These are phyloP conservation scores for Lepidocolaptes lacrymiger DNA, from an alignment of 2,797 vertebrate genomes.

Conservation along the genomic window DNA sequence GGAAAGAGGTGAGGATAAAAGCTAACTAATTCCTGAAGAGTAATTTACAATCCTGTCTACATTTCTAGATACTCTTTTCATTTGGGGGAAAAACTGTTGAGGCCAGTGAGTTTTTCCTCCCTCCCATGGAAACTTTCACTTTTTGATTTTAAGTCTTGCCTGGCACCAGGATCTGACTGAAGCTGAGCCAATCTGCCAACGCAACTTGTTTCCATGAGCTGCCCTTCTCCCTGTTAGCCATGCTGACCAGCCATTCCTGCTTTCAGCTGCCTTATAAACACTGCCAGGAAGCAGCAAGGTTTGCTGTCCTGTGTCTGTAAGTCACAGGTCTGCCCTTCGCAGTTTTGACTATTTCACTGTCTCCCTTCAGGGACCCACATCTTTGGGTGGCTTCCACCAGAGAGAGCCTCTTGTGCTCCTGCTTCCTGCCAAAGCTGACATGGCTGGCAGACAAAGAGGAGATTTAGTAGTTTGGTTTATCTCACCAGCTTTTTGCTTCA, in stretches of 20 bases:
- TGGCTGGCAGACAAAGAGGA: not conserved
- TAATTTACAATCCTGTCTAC: not conserved
- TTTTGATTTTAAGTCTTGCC: not conserved
- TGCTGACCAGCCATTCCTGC: not conserved
- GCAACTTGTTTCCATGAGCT: not conserved
- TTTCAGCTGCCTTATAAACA: not conserved
- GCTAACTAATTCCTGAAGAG: not conserved
- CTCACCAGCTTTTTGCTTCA: not conserved
- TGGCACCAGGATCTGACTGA: not conserved
- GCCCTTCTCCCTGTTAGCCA: not conserved
- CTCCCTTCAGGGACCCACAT: not conserved
- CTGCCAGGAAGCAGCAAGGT: not conserved
- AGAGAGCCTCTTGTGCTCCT: not conserved
- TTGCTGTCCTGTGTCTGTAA: not conserved
- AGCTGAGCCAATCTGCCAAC: not conserved
- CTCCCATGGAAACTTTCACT: not conserved
- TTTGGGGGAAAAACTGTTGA: not conserved
- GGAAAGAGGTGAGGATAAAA: not conserved
- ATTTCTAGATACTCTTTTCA: not conserved
- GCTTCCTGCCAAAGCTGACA: not conserved
- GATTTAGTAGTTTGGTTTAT: not conserved
- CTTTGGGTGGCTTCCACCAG: not conserved
- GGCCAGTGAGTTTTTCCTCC: not conserved
- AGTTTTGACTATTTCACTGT: not conserved
- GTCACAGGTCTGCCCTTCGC: not conserved